Evolutionary conservation across 2,113 vertebrate genomes (phyloP).

Genomic region (Nestor notabilis): DNA sequence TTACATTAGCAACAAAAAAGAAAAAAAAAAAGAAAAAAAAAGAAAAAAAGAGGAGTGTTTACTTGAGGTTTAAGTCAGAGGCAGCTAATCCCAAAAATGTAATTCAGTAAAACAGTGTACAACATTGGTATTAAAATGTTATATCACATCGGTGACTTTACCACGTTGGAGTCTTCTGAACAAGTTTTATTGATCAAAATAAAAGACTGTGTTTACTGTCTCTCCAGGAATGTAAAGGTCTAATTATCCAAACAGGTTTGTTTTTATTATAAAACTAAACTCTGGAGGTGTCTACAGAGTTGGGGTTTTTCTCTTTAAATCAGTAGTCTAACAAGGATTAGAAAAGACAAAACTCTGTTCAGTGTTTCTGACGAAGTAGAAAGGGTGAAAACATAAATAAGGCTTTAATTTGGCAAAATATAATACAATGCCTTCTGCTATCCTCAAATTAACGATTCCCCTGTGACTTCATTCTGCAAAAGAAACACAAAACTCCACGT

Average conservation of each 20-base stretch:
- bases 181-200: constrained; percentile 77
- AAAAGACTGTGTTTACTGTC: constrained; percentile 77
- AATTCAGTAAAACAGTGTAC: constrained; percentile 77
- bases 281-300: constrained; percentile 81
- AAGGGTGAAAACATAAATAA: constrained; percentile 90
- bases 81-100: constrained; percentile 78
- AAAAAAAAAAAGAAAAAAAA: constrained; percentile 12
- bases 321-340: constrained; percentile 88
- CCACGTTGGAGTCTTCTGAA: constrained; percentile 72
- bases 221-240: constrained; percentile 83
- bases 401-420: constrained; percentile 90
- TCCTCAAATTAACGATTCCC: constrained; percentile 69
- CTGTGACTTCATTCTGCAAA: constrained; percentile 78
- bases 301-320: constrained; percentile 73
- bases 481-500: constrained; percentile 55
- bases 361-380: constrained; percentile 87
- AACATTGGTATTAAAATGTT: constrained; percentile 82
- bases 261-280: constrained; percentile 84
- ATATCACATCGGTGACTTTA: constrained; percentile 68
- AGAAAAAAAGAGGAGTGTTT: constrained; percentile 63
- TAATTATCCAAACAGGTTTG: constrained; percentile 80
- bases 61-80: constrained; percentile 79
- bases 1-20: constrained; percentile 79
- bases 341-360: constrained; percentile 87
- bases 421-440: constrained; percentile 83